These are phyloP conservation scores for Marmota flaviventris DNA, from an alignment of 2,113 vertebrate species.

Conservation along the genomic window DNA sequence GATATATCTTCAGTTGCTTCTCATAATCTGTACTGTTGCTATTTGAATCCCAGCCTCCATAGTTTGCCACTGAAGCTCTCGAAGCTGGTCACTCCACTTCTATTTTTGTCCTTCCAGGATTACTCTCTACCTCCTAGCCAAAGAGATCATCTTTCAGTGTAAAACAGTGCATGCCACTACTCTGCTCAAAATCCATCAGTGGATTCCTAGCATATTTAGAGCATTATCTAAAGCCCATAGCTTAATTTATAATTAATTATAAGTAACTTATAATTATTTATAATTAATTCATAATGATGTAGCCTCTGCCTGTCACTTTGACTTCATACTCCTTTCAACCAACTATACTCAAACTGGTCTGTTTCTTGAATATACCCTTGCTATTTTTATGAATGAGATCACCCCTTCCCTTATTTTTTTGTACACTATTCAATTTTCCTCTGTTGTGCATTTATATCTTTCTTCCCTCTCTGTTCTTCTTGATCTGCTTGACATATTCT, in stretches of 20 bases:
- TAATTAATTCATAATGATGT: no score
- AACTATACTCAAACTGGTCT: neutral
- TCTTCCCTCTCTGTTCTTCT: neutral
- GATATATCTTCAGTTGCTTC: neutral
- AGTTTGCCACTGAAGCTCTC: rapidly evolving
- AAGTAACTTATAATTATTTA: no score
- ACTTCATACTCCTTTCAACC: neutral
- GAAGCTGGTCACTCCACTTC: neutral
- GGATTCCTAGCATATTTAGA: neutral
- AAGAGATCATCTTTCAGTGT: neutral
- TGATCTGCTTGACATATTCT: neutral
- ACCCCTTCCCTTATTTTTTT: neutral
- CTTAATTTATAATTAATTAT: neutral
- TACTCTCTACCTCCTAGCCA: neutral
- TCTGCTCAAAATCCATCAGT: neutral
- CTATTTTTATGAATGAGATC: neutral
- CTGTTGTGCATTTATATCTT: neutral
- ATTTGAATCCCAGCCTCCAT: neutral
- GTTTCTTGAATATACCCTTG: neutral
- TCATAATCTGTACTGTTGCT: neutral
- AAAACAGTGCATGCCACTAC: neutral
- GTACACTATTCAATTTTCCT: neutral
- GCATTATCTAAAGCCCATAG: neutral
- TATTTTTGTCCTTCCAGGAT: neutral
- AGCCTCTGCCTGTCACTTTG: neutral